Conservation (phyloP, 1,140 invertebrate genomes). For the Listronotus bonariensis region DNA sequence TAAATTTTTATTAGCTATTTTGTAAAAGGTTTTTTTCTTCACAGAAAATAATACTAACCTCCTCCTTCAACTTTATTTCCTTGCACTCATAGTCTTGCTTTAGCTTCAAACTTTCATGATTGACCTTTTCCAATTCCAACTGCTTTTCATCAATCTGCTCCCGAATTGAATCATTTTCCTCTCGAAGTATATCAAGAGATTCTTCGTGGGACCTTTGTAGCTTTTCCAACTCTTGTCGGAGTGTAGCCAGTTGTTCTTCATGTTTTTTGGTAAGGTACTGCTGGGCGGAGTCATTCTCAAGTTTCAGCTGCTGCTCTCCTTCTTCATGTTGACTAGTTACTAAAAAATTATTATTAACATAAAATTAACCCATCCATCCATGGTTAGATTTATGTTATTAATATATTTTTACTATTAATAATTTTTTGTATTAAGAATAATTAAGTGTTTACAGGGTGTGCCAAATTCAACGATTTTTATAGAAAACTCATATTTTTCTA, state of each 20-base stretch:
- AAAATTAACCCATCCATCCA: too few relatives aligned
- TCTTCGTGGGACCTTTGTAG: conserved; percentile 50
- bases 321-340: conserved; percentile 50
- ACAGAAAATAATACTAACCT: conserved; percentile 22
- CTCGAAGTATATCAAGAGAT: conserved; percentile 50
- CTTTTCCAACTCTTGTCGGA: conserved; percentile 49
- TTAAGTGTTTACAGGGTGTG: too few relatives aligned
- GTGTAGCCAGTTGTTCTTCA: conserved; percentile 45
- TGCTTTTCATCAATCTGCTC: conserved; percentile 53
- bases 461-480: too few relatives aligned
- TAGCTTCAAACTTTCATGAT: conserved; percentile 52
- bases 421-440: too few relatives aligned
- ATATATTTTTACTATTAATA: too few relatives aligned
- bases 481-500: too few relatives aligned
- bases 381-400: too few relatives aligned
- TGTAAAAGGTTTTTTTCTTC: too few relatives aligned
- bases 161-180: conserved; percentile 54
- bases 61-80: conserved; percentile 41
- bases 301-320: conserved; percentile 37
- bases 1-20: too few relatives aligned
- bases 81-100: conserved; percentile 56
- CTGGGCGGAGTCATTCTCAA: conserved; percentile 41
- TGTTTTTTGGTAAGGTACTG: conserved; percentile 42
- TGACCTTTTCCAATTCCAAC: conserved; percentile 48
- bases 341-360: too few relatives aligned